Percentiles rank a stretch among this genome's conserved stretches.
These are phyloP conservation scores for Centropus unirufus DNA, from an alignment of 2,113 vertebrate species.

Conservation along the genomic window DNA sequence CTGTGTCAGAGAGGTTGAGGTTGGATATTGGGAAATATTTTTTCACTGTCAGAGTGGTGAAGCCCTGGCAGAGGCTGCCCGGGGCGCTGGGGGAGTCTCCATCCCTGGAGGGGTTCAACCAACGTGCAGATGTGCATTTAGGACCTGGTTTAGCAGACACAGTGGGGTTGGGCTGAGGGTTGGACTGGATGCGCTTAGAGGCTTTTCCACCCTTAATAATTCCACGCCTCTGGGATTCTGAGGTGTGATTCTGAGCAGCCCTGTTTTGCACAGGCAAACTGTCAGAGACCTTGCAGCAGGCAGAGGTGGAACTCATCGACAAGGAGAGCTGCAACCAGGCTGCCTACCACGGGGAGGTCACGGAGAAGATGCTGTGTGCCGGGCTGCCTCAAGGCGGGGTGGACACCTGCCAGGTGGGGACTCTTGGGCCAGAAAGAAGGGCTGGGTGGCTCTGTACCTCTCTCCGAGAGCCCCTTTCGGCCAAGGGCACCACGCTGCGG, in stretches of 20 bases:
- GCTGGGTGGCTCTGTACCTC: rapidly evolving
- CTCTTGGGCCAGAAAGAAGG: rapidly evolving
- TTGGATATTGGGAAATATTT: too few species aligned
- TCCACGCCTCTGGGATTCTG: too few species aligned
- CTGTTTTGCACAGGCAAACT: constrained; percentile 68
- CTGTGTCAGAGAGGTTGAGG: too few species aligned
- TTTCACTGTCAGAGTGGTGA: too few species aligned
- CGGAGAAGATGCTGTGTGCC: constrained; percentile 87
- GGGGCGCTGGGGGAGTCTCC: too few species aligned
- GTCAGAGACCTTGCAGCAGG: constrained; percentile 84
- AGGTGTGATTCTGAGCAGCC: background rate
- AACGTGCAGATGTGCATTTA: too few species aligned
- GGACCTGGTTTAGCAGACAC: too few species aligned
- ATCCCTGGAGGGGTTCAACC: too few species aligned
- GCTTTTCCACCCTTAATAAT: too few species aligned
- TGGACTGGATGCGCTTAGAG: too few species aligned
- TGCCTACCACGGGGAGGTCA: constrained; percentile 79
- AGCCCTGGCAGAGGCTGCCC: too few species aligned
- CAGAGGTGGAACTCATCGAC: constrained; percentile 76
- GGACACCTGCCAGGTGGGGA: constrained; percentile 91
- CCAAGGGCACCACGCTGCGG: background rate
- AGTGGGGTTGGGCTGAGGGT: too few species aligned
- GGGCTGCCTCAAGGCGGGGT: constrained; percentile 79
- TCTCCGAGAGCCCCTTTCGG: background rate
- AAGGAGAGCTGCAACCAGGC: constrained; percentile 74